Evolutionary conservation across 2,113 vertebrate species (phyloP).

Genomic region (Epinephelus moara): DNA sequence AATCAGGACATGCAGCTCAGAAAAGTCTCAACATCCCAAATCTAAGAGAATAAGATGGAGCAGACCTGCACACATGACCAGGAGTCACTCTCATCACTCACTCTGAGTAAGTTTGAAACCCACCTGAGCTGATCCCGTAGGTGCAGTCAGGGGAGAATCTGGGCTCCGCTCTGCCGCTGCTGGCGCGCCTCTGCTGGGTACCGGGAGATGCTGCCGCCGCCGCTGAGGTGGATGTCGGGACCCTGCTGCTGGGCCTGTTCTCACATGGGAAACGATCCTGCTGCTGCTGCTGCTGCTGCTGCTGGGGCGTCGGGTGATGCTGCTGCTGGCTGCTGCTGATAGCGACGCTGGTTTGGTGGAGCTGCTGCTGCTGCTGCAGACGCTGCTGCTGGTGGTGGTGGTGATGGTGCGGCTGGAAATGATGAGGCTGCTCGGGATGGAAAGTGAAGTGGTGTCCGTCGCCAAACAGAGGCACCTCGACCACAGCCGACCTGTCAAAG

Average conservation of each 20-base stretch:
- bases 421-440: conserved; percentile 75
- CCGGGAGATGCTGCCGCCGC: conserved; percentile 76
- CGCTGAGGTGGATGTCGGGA: conserved; percentile 85
- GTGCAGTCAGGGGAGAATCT: conserved; percentile 85
- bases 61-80: neutral
- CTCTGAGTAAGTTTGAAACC: conserved; percentile 62
- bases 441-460: conserved; percentile 82
- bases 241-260: conserved; percentile 85
- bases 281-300: conserved; percentile 81
- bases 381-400: conserved; percentile 76
- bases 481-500: conserved; percentile 92
- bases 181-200: conserved; percentile 77
- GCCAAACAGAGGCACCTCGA: conserved; percentile 90
- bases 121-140: conserved; percentile 92
- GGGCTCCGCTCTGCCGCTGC: conserved; percentile 68
- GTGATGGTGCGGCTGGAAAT: conserved; percentile 82
- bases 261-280: conserved; percentile 86
- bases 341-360: conserved; percentile 69
- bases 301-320: conserved; percentile 61
- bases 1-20: neutral
- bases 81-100: conserved; percentile 19
- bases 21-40: conserved; percentile 21
- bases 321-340: conserved; percentile 84
- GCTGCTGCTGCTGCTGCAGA: conserved; percentile 56
- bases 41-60: neutral